Evolutionary conservation across 2,888 invertebrate genomes (phyloP), one percentile per base, ranked within the genome.

Genomic region (Nemotelus pantherinus): DNA sequence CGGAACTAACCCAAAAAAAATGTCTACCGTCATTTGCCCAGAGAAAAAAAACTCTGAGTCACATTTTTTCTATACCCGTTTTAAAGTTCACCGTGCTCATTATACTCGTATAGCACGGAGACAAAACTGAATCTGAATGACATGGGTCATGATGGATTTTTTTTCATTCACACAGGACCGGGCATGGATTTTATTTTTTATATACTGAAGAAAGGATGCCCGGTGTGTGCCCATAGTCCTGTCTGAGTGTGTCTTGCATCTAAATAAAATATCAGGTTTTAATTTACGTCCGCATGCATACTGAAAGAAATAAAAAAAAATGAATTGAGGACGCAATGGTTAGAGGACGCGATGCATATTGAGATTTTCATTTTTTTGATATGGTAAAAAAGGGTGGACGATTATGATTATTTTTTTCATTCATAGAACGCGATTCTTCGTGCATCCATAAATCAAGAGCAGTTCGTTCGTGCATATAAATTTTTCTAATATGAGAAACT

Each of bases 1-100:
- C 79, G 77, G 79, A 79, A 79, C 77, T 74, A 79, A 79, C 75
- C 53, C 67, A 70, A 72, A 79, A 79, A 76, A 78, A 77, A 58
- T 48, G 43, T 7, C 60, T 47, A 74, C 48, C 48, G 70, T 53
- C 74, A 63, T 47, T 43, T 25, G 25, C 25, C 25, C 25, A 25
- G 25, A 25, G 25, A 25, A 25, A 43, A 43, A 74, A 74, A 74
- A 74, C 39, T 72, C 72, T 78, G 77, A 72, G 64, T 65, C 76
- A 77, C 77, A 78, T 77, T 77, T 78, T 78, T 78, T 78, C 41
- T 48, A 45, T 65, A 60, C 63, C 55, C 71, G 70, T 76, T 74
- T 67, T 47, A 60, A 58, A 44, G 64, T 57, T 58, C 45, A 48
- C 25, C 25, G 25, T 25, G 25, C 74, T 74, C 74, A 74, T 74